A percentile compares a stretch with the other conserved stretches of the same genome.
Conservation (phyloP, 2,888 invertebrate species). For the Caenorhabditis angaria region DNA sequence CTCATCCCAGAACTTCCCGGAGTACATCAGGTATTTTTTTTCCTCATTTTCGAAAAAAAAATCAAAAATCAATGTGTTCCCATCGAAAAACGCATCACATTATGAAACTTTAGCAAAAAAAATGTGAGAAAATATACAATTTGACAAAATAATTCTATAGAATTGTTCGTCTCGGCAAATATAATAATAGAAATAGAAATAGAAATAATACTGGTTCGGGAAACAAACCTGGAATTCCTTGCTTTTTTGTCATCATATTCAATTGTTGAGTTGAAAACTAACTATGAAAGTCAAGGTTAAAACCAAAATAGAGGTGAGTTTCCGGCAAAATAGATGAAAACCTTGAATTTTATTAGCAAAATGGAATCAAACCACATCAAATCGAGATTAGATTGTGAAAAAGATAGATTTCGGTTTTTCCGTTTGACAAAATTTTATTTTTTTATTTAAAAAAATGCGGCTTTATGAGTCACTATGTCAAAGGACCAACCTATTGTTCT, state of each 20-base stretch:
- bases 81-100: too few species aligned
- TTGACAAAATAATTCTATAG: conserved; percentile 25
- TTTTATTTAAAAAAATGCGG: too few species aligned
- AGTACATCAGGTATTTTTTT: conserved; percentile 51
- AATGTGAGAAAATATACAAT: conserved; percentile 46
- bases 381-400: conserved; percentile 1
- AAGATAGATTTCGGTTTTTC: conserved; percentile 11
- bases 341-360: conserved; percentile 9
- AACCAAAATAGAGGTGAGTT: conserved; percentile 39
- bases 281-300: conserved; percentile 36
- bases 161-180: background rate
- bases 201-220: conserved; percentile 6
- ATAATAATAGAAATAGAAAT: too few species aligned
- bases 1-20: conserved; percentile 63
- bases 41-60: background rate
- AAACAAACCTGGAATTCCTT: background rate
- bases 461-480: too few species aligned
- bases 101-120: conserved; percentile 21
- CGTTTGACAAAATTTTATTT: too few species aligned
- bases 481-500: too few species aligned
- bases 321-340: background rate
- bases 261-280: background rate
- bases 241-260: conserved; percentile 6
- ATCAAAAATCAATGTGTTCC: background rate
- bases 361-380: conserved; percentile 16